A percentile compares a stretch with the other conserved stretches of the same genome.
Conservation (phyloP, 2,113 vertebrate genomes). For the Ptilorrhoa leucosticta region DNA sequence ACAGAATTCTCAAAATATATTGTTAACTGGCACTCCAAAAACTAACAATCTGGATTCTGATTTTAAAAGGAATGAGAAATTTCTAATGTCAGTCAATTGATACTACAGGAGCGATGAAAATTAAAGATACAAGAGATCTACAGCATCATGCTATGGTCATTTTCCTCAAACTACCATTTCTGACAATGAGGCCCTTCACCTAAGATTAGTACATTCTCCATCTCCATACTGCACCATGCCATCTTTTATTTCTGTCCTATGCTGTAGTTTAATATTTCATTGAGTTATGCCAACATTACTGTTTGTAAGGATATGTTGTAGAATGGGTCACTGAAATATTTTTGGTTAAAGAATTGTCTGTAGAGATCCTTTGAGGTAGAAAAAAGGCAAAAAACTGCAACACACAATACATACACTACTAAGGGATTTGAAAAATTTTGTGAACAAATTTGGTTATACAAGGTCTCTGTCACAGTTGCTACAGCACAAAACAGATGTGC, state of each 20-base stretch:
- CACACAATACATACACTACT: background rate
- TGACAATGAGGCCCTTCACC: background rate
- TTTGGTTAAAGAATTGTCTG: background rate
- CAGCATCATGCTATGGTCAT: background rate
- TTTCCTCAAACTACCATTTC: background rate
- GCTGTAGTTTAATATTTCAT: background rate
- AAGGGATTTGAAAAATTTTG: background rate
- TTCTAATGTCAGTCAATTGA: background rate
- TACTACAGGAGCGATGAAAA: background rate
- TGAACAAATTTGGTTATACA: background rate
- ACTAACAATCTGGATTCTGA: background rate
- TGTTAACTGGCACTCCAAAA: background rate
- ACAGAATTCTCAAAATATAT: background rate
- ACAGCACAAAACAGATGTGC: background rate
- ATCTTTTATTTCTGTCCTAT: background rate
- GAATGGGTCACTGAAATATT: background rate
- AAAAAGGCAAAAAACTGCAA: background rate
- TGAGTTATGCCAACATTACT: background rate
- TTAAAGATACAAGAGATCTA: background rate
- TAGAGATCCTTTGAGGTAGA: background rate
- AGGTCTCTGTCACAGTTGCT: background rate
- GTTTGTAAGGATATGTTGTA: background rate
- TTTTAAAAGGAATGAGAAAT: background rate
- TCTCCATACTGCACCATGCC: background rate
- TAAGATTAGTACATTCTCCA: background rate